Evolutionary conservation across 2,888 invertebrate genomes (phyloP), one percentile per base, ranked within the genome.

Genomic region (Orthosia gothica): DNA sequence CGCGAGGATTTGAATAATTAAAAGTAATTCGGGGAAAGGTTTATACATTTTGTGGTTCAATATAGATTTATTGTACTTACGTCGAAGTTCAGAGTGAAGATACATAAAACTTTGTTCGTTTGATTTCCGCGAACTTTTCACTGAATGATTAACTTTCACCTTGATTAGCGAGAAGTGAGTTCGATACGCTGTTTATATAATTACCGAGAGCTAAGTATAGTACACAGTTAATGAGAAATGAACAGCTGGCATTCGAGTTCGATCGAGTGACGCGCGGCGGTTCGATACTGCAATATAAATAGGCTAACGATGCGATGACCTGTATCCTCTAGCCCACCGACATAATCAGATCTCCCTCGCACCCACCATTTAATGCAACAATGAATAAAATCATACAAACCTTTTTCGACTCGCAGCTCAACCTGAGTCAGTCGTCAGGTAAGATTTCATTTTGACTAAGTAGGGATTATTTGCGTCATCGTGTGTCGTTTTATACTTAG

Each of bases 241-340:
- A 54, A 23, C 58, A 12, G 66, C 15, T 40, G 32, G 18, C 26
- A 18, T 9, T 47, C 23, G 65, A 67, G 49, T 20, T 65, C 18
- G 54, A 67, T 71, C 63, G 68, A 55, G 7, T 32, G 65, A 9
- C 57, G 65, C n/a, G 61, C 67, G 18, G 26, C 57, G 86, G 78
- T n/a, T 92, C 92, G 87, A 91, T 92, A 89, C 75, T 89, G 92
- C 93, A 92, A 76, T 89, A 91, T 91, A 90, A 91, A 93, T 92
- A 92, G 92, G 86, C 82, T 88, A 88, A 81, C 78, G 83, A 90
- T 87, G 86, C 87, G 85, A 84, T 89, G 89, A 90, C 89, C 89
- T 83, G 80, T 74, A 67, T 72, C 77, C 16, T 26, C 26, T 15
- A 12, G 5, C 62, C 32, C 2, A 64, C 81, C 78, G 71, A 23